These are phyloP conservation scores for Astyanax mexicanus DNA, from an alignment of 2,797 vertebrate genomes.

Conservation along the genomic window DNA sequence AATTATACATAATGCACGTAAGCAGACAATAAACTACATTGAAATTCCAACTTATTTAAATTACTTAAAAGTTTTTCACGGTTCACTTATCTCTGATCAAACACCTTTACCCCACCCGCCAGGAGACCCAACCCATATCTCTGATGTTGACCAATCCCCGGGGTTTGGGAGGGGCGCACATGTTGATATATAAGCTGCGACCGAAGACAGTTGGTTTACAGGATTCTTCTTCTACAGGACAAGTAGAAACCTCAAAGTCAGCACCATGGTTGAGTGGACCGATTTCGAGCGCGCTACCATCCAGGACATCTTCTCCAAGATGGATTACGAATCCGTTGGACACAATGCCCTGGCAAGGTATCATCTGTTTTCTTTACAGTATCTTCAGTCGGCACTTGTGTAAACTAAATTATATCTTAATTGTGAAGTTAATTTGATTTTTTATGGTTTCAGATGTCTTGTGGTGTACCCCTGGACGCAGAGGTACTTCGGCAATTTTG, in stretches of 20 bases:
- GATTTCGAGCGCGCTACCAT: slow-evolving; percentile 67
- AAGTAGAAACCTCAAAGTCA: slow-evolving; percentile 16
- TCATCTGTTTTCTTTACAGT: neutral
- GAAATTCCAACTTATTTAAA: too few species aligned
- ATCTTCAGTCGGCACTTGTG: too few species aligned
- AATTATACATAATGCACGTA: too few species aligned
- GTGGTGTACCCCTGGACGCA: slow-evolving; percentile 84
- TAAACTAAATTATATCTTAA: too few species aligned
- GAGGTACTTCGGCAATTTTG: slow-evolving; percentile 81
- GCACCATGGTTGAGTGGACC: slow-evolving; percentile 70
- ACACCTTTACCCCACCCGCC: too few species aligned
- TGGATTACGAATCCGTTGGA: slow-evolving; percentile 48
- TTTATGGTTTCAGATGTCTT: slow-evolving; percentile 70
- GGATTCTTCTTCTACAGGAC: neutral
- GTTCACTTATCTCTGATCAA: too few species aligned
- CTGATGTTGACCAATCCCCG: neutral
- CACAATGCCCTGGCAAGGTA: slow-evolving; percentile 63
- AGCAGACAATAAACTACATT: too few species aligned
- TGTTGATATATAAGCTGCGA: slow-evolving; percentile 16
- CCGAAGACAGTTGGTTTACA: neutral
- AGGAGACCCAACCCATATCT: neutral
- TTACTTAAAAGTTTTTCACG: too few species aligned
- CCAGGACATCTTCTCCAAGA: slow-evolving; percentile 60
- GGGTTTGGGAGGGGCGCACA: slow-evolving; percentile 20
- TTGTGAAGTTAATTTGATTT: too few species aligned